Conservation (phyloP, 2,113 vertebrate species). For the Cyphomyrus discorhynchus region DNA sequence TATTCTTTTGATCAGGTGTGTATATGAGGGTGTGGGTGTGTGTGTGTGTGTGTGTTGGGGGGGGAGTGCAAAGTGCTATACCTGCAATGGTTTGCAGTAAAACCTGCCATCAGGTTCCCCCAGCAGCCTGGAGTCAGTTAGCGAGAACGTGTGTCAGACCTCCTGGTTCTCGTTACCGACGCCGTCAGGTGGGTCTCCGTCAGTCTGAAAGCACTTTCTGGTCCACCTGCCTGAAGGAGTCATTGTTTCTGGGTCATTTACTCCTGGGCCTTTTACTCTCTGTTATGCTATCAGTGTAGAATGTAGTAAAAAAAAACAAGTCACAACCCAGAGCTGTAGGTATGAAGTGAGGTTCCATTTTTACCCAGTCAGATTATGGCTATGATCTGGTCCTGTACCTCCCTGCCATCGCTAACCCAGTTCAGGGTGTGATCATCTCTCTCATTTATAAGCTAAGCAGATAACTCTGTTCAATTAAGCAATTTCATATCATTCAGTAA, state of each 20-base stretch:
- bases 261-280: neutral
- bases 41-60: neutral
- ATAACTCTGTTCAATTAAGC: neutral
- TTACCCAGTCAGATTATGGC: neutral
- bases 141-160: neutral
- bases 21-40: neutral
- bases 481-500: neutral
- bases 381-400: neutral
- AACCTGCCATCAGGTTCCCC: neutral
- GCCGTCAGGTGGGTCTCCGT: neutral
- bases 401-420: neutral
- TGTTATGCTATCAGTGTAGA: neutral
- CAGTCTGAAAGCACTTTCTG: neutral
- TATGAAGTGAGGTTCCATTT: neutral
- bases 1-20: neutral
- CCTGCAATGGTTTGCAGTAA: neutral
- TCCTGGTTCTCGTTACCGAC: neutral
- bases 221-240: neutral
- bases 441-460: conserved; percentile 7
- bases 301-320: neutral
- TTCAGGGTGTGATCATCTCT: neutral
- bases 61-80: neutral
- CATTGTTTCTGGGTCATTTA: neutral
- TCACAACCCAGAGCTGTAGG: neutral
- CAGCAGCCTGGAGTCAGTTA: neutral